A percentile compares a stretch with the other conserved stretches of the same genome.
phyloP scores from a whole-genome alignment of 2,888 invertebrate genomes.

The Pollenia griseotomentosa region DNA sequence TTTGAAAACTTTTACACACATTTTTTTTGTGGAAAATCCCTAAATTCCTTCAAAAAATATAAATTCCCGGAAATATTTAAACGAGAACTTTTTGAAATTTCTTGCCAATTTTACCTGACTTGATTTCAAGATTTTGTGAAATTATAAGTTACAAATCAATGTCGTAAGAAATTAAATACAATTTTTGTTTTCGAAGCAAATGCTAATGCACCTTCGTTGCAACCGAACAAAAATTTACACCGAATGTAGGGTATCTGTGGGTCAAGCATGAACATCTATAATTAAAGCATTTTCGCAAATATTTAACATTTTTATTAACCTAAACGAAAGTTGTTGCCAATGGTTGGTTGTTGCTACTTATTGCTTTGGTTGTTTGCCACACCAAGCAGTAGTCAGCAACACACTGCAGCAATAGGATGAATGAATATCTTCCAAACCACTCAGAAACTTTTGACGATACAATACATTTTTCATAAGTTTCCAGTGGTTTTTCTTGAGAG shows the following conservation, averaged over 20 bases:
- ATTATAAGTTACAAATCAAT: no score
- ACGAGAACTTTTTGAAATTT: no score
- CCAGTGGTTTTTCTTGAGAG: not conserved
- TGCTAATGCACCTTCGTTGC: no score
- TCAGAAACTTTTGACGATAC: slow-evolving; percentile 18
- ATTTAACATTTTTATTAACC: slow-evolving; percentile 44
- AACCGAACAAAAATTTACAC: not conserved
- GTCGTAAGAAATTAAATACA: no score
- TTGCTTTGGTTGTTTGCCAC: slow-evolving; percentile 7
- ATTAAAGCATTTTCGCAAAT: slow-evolving; percentile 36
- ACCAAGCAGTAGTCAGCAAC: not conserved
- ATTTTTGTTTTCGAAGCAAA: no score
- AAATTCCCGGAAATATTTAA: no score
- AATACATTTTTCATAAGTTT: slow-evolving; percentile 48
- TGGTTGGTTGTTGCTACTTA: not conserved
- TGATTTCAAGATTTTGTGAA: no score
- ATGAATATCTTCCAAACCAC: not conserved
- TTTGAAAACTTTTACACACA: no score
- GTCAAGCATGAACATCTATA: slow-evolving; percentile 39
- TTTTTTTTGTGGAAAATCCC: no score
- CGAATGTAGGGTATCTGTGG: not conserved
- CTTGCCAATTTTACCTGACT: no score
- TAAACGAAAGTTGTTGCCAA: slow-evolving; percentile 40
- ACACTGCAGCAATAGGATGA: not conserved
- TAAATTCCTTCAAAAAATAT: no score